phyloP scores from a whole-genome alignment of 64 coral and sea anemone genomes.

The Porites lutea region DNA sequence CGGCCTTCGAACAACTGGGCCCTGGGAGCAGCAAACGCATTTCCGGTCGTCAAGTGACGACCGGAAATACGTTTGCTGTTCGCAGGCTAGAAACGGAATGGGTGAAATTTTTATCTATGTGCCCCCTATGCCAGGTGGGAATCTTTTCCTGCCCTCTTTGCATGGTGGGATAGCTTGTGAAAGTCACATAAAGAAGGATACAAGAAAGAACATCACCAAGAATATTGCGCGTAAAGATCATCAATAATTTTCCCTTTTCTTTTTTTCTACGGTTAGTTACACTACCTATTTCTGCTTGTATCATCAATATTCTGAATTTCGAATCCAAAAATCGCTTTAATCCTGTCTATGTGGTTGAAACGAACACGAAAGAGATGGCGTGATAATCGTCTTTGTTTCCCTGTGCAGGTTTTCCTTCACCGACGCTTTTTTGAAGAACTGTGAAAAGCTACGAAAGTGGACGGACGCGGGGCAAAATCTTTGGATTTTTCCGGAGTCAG shows the following conservation, averaged over 20 bases:
- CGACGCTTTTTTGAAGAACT: constrained; percentile 43
- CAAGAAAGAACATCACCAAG: not conserved
- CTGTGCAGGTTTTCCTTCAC: constrained; percentile 49
- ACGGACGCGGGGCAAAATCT: constrained; percentile 97
- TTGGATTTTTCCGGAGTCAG: constrained; percentile 93
- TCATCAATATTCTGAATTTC: not conserved
- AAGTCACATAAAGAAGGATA: not conserved
- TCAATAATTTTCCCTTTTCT: not conserved
- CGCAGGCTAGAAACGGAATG: too few relatives aligned
- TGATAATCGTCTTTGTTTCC: constrained; percentile 44
- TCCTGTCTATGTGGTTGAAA: not conserved
- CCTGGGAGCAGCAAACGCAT: too few relatives aligned
- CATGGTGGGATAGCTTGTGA: not conserved
- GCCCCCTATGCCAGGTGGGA: not conserved
- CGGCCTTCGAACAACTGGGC: too few relatives aligned
- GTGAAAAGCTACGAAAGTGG: constrained; percentile 96
- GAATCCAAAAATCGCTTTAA: not conserved
- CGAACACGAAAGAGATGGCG: not conserved
- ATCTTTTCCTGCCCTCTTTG: not conserved
- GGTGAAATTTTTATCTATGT: too few relatives aligned
- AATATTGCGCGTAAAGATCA: constrained; percentile 15
- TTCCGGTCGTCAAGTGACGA: too few relatives aligned
- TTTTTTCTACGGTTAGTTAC: constrained; percentile 4
- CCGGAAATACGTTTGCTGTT: too few relatives aligned
- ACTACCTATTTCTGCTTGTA: not conserved